Evolutionary conservation across 2,113 vertebrate genomes (phyloP).

Genomic region (Orycteropus afer): DNA sequence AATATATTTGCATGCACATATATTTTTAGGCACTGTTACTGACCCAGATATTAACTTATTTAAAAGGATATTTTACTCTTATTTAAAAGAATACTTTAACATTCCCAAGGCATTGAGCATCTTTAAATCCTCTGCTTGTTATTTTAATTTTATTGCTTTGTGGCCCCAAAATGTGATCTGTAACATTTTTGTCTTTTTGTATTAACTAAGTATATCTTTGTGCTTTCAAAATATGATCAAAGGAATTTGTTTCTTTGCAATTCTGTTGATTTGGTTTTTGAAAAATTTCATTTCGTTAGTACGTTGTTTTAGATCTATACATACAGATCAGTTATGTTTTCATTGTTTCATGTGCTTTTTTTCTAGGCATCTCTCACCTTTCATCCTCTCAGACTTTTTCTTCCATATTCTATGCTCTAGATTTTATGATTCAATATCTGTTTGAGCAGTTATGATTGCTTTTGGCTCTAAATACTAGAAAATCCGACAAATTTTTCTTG

Average conservation of each 20-base stretch:
- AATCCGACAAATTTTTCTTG: background rate
- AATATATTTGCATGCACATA: background rate
- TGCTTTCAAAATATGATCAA: background rate
- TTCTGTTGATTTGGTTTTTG: background rate
- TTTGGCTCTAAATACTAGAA: background rate
- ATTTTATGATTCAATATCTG: background rate
- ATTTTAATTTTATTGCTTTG: no score
- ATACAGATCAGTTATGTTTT: background rate
- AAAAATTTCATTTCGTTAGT: background rate
- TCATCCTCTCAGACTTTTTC: background rate
- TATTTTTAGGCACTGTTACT: background rate
- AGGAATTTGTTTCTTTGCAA: background rate
- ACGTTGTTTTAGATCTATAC: background rate
- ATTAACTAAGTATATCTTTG: no score
- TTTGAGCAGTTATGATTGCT: background rate
- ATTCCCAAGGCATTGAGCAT: background rate
- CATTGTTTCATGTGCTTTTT: background rate
- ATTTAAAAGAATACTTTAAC: no score
- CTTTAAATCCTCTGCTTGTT: background rate
- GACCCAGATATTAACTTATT: background rate
- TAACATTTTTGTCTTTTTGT: no score
- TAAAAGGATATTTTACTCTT: background rate
- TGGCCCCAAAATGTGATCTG: no score
- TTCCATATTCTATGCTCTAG: background rate
- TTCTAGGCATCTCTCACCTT: background rate